These are phyloP conservation scores for Engystomops pustulosus DNA, from an alignment of 2,113 vertebrate genomes.

Conservation along the genomic window DNA sequence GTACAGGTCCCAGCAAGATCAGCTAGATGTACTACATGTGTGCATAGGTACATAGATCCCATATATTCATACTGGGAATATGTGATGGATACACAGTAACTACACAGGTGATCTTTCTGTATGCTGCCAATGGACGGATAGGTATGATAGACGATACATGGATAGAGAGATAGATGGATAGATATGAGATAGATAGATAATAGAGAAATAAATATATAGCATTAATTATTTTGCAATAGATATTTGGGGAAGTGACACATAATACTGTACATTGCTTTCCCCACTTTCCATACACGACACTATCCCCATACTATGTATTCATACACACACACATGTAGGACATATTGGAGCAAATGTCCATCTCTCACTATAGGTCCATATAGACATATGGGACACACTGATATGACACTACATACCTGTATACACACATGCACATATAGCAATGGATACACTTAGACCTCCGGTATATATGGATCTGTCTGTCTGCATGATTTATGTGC, in stretches of 20 bases:
- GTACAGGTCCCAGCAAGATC: slow-evolving; percentile 10
- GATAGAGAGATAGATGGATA: background rate
- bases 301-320: no score
- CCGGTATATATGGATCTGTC: background rate
- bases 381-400: background rate
- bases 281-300: background rate
- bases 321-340: background rate
- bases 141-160: background rate
- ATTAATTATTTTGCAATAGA: background rate
- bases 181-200: slow-evolving; percentile 1
- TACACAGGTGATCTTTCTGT: background rate
- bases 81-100: background rate
- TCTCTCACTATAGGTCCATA: background rate
- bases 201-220: background rate
- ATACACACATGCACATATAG: background rate
- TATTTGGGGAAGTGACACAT: background rate
- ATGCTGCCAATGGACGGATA: background rate
- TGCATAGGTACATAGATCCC: background rate
- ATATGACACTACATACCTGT: background rate
- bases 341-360: background rate
- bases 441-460: background rate
- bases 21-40: background rate
- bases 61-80: background rate
- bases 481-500: background rate
- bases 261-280: background rate